phyloP scores from a whole-genome alignment of 2,113 vertebrate species.

The Corythoichthys intestinalis region DNA sequence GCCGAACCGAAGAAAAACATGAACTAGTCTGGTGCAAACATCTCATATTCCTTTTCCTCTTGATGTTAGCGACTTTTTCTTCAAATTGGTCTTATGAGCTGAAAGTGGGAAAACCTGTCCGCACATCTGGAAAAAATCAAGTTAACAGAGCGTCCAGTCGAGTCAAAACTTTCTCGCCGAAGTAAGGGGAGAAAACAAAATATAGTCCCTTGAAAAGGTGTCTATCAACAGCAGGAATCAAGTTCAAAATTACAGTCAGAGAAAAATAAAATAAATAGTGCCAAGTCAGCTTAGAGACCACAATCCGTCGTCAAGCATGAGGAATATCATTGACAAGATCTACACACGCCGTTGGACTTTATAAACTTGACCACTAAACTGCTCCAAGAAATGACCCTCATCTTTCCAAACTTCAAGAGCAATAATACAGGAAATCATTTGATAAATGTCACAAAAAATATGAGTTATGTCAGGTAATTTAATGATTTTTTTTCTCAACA shows the following conservation, averaged over 20 bases:
- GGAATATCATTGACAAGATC: slow-evolving; percentile 52
- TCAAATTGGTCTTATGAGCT: slow-evolving; percentile 17
- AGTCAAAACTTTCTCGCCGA: slow-evolving; percentile 46
- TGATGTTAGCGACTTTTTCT: slow-evolving; percentile 27
- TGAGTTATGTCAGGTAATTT: slow-evolving; percentile 10
- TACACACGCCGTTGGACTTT: slow-evolving; percentile 38
- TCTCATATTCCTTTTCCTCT: slow-evolving; percentile 9
- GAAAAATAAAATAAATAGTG: slow-evolving; percentile 66
- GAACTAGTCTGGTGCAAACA: slow-evolving; percentile 4
- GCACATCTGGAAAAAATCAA: slow-evolving; percentile 73
- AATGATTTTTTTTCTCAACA: slow-evolving; percentile 28
- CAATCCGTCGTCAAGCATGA: slow-evolving; percentile 42
- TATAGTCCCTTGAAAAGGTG: slow-evolving; percentile 55
- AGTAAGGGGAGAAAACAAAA: slow-evolving; percentile 17
- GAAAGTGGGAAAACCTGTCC: slow-evolving; percentile 57
- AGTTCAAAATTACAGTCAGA: slow-evolving; percentile 58
- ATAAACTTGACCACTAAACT: slow-evolving; percentile 52
- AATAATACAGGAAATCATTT: slow-evolving; percentile 57
- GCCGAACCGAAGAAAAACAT: slow-evolving; percentile 4
- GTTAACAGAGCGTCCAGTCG: slow-evolving; percentile 54
- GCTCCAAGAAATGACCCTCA: slow-evolving; percentile 56
- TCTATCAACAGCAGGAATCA: slow-evolving; percentile 64
- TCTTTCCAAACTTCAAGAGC: slow-evolving; percentile 59
- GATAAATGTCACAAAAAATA: slow-evolving; percentile 34
- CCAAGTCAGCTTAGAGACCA: slow-evolving; percentile 34